A percentile compares a stretch with the other conserved stretches of the same genome.
Evolutionary conservation across 2,888 invertebrate genomes (phyloP).

Genomic region (Scaeva pyrastri): DNA sequence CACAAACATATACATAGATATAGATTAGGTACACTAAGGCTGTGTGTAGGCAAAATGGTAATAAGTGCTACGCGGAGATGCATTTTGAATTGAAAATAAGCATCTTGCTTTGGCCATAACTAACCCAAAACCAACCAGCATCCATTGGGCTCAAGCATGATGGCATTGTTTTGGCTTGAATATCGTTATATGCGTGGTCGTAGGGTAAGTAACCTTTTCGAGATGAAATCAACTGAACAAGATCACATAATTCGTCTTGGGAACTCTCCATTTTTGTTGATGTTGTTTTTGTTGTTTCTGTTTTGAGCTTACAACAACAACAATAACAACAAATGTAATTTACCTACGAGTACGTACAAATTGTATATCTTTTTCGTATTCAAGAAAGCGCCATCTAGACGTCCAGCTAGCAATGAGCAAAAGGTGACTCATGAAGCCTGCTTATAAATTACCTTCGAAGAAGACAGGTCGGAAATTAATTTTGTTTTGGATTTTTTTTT

Average conservation of each 20-base stretch:
- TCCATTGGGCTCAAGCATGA: slow-evolving; percentile 15
- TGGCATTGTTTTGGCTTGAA: neutral
- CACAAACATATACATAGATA: neutral
- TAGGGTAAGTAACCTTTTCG: slow-evolving; percentile 50
- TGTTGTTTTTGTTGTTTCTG: slow-evolving; percentile 14
- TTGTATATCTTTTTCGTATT: slow-evolving; percentile 25
- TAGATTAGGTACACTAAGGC: neutral
- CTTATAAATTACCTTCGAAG: slow-evolving; percentile 57
- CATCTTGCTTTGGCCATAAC: neutral
- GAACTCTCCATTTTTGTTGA: slow-evolving; percentile 45
- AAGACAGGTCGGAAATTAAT: slow-evolving; percentile 55
- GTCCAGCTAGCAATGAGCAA: slow-evolving; percentile 15
- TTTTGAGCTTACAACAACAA: slow-evolving; percentile 24
- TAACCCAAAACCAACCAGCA: slow-evolving; percentile 16
- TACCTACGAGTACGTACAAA: slow-evolving; percentile 40
- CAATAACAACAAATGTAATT: slow-evolving; percentile 2
- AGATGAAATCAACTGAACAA: slow-evolving; percentile 58
- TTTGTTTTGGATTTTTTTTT: slow-evolving; percentile 23
- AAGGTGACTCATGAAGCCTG: slow-evolving; percentile 52
- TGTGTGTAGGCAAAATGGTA: neutral
- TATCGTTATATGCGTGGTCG: slow-evolving; percentile 41
- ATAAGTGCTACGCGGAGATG: neutral
- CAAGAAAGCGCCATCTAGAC: slow-evolving; percentile 34
- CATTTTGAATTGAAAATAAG: slow-evolving; percentile 55
- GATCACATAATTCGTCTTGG: slow-evolving; percentile 63